Evolutionary conservation across 2,797 vertebrate species (phyloP).

Genomic region (Tapera naevia): DNA sequence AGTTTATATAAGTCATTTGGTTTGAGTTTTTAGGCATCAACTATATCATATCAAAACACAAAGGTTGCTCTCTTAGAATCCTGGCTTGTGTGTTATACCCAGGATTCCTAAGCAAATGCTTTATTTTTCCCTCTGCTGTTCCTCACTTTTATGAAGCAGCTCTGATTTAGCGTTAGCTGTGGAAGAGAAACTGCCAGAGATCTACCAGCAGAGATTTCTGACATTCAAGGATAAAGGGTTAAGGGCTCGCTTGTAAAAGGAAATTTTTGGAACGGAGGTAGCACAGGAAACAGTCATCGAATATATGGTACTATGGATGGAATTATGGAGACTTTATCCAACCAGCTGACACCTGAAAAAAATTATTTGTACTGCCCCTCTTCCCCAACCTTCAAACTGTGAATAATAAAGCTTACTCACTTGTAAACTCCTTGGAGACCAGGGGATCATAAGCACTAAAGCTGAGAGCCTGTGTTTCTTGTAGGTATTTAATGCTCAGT

Average conservation of each 20-base stretch:
- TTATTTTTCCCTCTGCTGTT: neutral
- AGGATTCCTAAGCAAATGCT: neutral
- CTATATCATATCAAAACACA: neutral
- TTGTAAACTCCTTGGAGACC: neutral
- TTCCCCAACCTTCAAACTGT: neutral
- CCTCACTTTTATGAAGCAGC: neutral
- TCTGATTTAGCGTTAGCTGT: neutral
- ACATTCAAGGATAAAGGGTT: neutral
- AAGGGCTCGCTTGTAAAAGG: neutral
- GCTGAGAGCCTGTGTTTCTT: neutral
- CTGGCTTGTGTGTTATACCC: neutral
- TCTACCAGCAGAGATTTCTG: constrained; percentile 3
- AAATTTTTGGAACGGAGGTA: neutral
- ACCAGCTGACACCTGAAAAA: neutral
- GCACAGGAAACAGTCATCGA: neutral
- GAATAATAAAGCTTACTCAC: neutral
- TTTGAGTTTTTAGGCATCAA: constrained; percentile 1
- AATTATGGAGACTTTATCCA: neutral
- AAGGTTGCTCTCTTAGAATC: constrained; percentile 28
- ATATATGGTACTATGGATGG: neutral
- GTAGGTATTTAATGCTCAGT: neutral
- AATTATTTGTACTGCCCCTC: neutral
- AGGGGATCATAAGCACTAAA: neutral
- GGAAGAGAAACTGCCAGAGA: neutral
- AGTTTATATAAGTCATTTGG: constrained; percentile 38